Conservation (phyloP, 2,113 vertebrate species). For the Ptilorrhoa leucosticta region DNA sequence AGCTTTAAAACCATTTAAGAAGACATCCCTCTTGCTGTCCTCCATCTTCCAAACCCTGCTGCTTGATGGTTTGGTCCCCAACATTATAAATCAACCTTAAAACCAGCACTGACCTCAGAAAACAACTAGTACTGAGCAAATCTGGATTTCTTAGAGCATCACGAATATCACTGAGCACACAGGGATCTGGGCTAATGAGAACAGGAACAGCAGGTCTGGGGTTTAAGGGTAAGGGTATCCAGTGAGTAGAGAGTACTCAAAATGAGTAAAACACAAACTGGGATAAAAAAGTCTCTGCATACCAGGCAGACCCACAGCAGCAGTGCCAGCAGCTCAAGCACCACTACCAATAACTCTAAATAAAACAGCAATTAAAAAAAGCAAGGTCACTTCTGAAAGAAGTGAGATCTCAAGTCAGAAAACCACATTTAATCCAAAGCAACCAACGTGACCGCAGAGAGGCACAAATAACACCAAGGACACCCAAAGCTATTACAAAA, state of each 20-base stretch:
- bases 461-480: not conserved
- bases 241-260: not conserved
- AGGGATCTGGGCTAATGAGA: not conserved
- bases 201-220: not conserved
- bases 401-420: not conserved
- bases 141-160: not conserved
- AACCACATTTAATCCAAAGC: not conserved
- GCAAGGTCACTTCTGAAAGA: not conserved
- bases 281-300: not conserved
- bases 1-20: not conserved
- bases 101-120: not conserved
- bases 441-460: not conserved
- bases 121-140: not conserved
- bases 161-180: rapidly evolving
- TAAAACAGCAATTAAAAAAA: not conserved
- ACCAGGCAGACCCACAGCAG: not conserved
- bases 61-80: not conserved
- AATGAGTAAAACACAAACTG: not conserved
- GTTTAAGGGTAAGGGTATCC: not conserved
- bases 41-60: not conserved
- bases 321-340: not conserved
- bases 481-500: not conserved
- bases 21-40: not conserved
- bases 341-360: not conserved
- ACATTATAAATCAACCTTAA: not conserved